Evolutionary conservation across 2,113 vertebrate genomes (phyloP).

Genomic region (Dryoscopus gambensis): DNA sequence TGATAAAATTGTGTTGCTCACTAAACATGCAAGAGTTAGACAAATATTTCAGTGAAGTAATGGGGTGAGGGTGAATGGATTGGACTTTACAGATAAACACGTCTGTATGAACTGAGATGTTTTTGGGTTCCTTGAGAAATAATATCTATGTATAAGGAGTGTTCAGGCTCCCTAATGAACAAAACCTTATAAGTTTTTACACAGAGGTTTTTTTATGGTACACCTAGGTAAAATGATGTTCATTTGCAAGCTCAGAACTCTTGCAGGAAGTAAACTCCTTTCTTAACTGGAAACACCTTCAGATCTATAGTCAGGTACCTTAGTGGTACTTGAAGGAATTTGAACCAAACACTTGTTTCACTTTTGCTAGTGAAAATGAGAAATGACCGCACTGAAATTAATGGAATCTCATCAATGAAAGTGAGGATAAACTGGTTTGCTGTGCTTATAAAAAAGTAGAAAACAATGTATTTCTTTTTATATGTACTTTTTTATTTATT

Average conservation of each 20-base stretch:
- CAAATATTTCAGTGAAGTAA: not conserved
- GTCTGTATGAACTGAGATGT: not conserved
- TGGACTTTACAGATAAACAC: not conserved
- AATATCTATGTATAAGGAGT: not conserved
- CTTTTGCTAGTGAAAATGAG: not conserved
- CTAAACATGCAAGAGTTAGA: not conserved
- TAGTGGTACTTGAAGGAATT: not conserved
- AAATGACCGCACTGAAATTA: not conserved
- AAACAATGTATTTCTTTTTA: not conserved
- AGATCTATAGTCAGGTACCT: not conserved
- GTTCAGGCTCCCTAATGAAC: not conserved
- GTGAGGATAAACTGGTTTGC: not conserved
- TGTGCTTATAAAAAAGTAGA: not conserved
- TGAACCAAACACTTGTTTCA: not conserved
- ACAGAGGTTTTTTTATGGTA: not conserved
- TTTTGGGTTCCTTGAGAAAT: not conserved
- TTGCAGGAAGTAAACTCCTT: not conserved
- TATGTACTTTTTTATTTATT: not conserved
- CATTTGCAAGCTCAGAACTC: not conserved
- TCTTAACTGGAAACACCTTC: not conserved
- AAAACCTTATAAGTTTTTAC: not conserved
- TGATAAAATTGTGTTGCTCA: not conserved
- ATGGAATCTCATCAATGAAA: not conserved
- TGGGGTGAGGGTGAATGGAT: not conserved
- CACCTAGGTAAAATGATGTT: not conserved